Conservation (phyloP, 2,113 vertebrate species). For the Seriola rivoliana region DNA sequence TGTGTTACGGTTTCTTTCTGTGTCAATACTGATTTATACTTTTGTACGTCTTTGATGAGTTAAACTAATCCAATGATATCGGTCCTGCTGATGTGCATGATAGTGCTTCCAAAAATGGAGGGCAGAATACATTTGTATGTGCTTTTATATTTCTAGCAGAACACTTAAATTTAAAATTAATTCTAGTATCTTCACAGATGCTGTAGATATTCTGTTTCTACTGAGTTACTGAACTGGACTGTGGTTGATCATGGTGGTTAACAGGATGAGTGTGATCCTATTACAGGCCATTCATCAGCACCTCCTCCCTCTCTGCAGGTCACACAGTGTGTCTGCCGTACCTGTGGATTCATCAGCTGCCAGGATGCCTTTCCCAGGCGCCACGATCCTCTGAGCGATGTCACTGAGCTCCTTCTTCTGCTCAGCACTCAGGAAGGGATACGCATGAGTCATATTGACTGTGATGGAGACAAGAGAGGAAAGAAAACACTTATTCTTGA, state of each 20-base stretch:
- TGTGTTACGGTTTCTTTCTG: too few relatives aligned
- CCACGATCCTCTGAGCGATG: conserved; percentile 87
- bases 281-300: not conserved
- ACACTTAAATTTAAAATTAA: too few relatives aligned
- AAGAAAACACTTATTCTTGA: not conserved
- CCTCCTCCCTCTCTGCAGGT: not conserved
- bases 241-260: too few relatives aligned
- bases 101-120: too few relatives aligned
- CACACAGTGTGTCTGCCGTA: conserved; percentile 37
- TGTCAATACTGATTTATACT: too few relatives aligned
- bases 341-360: conserved; percentile 92
- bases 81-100: too few relatives aligned
- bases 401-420: conserved; percentile 91
- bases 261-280: not conserved
- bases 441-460: conserved; percentile 83
- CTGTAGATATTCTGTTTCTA: too few relatives aligned
- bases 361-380: conserved; percentile 89
- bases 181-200: not conserved
- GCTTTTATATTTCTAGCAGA: not conserved
- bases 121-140: not conserved
- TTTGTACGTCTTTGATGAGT: too few relatives aligned
- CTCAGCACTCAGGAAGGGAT: conserved; percentile 87
- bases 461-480: conserved; percentile 18
- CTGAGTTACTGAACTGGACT: too few relatives aligned
- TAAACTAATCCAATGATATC: too few relatives aligned